Percentiles rank a stretch among this genome's conserved stretches.
phyloP scores from a whole-genome alignment of 1,140 invertebrate species.

The Bombus vancouverensis region DNA sequence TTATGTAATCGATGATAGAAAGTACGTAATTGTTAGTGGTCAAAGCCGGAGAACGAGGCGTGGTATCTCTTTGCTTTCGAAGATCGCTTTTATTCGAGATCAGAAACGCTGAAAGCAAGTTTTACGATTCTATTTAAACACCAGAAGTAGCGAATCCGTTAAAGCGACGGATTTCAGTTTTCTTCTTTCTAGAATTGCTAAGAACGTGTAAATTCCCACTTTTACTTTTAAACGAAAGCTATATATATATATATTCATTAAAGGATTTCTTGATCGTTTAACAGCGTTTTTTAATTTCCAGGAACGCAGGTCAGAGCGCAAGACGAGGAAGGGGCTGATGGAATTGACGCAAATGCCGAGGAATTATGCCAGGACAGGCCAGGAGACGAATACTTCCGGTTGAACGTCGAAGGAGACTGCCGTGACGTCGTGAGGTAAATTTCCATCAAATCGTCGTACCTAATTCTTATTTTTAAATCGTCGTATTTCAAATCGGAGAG shows the following conservation, averaged over 20 bases:
- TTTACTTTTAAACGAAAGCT: not conserved
- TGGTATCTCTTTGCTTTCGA: not conserved
- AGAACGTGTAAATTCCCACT: no score
- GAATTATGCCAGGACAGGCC: slow-evolving; percentile 93
- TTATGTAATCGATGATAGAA: slow-evolving; percentile 52
- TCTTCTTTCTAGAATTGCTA: not conserved
- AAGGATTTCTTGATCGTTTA: not conserved
- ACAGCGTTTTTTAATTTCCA: slow-evolving; percentile 51
- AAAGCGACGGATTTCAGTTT: not conserved
- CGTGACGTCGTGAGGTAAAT: slow-evolving; percentile 94
- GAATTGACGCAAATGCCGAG: slow-evolving; percentile 88
- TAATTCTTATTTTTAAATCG: not conserved
- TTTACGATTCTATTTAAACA: not conserved
- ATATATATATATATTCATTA: not conserved
- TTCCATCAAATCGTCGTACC: not conserved
- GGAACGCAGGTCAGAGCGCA: slow-evolving; percentile 79
- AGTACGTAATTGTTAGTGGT: slow-evolving; percentile 27
- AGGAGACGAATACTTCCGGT: slow-evolving; percentile 94
- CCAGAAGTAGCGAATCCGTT: no score
- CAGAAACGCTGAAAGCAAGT: no score
- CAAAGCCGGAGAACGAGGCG: not conserved
- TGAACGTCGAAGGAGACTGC: slow-evolving; percentile 93
- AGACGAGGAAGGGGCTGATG: slow-evolving; percentile 86
- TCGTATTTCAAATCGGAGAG: not conserved
- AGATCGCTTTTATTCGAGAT: not conserved